A percentile compares a stretch with the other conserved stretches of the same genome.
Conservation (phyloP, 2,797 vertebrate genomes). For the Melanogrammus aeglefinus region DNA sequence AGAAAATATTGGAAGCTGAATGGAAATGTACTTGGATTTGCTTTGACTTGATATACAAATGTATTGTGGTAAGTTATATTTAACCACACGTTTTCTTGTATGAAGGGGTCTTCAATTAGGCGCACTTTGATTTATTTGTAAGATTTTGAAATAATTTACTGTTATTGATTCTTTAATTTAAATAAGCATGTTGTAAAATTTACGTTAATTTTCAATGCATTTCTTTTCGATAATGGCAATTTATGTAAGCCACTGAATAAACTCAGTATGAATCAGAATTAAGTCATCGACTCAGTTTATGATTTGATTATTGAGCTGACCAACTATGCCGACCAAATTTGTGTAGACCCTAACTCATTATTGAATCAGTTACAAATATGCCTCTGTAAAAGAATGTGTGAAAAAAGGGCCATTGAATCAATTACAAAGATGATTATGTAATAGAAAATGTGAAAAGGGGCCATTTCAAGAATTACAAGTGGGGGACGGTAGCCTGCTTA, state of each 20-base stretch:
- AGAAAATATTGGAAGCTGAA: constrained; percentile 99
- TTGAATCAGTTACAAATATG: neutral
- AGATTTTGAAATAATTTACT: constrained; percentile 88
- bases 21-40: constrained; percentile 86
- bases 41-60: constrained; percentile 78
- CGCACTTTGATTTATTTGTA: constrained; percentile 93
- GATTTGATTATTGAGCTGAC: constrained; percentile 56
- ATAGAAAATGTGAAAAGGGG: neutral
- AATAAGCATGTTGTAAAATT: constrained; percentile 96
- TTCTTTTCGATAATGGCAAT: constrained; percentile 80
- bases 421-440: neutral
- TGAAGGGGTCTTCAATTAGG: constrained; percentile 83
- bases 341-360: neutral
- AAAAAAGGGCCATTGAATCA: neutral
- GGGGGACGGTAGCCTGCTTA: no score
- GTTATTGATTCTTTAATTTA: constrained; percentile 95
- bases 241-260: constrained; percentile 79
- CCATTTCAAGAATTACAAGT: neutral
- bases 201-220: constrained; percentile 89
- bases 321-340: neutral
- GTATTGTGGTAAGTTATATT: constrained; percentile 86
- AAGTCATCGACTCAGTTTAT: constrained; percentile 62
- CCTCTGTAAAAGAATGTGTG: neutral
- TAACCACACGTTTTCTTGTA: constrained; percentile 86
- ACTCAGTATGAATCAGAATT: constrained; percentile 74